Base-by-base conservation (phyloP, 2,797 vertebrate species). In the Garrulus glandarius region DNA sequence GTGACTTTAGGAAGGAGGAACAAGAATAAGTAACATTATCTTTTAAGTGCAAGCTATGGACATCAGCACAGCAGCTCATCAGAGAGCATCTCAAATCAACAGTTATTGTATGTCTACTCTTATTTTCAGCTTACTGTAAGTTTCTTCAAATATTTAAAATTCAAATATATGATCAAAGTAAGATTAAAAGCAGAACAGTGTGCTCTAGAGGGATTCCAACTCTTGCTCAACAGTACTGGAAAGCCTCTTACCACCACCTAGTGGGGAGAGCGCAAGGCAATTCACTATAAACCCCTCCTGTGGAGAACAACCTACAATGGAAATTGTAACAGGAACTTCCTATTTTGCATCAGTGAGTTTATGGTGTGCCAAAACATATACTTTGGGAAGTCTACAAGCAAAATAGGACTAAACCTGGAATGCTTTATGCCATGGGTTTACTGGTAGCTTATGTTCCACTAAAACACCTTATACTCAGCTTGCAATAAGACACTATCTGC, bases 191-290 rank as follows among this genome's bases (percentile, higher is more conserved):
- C 47, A 65, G 47, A 84, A 27, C 23, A 41, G 9, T n/a, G 22
- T 36, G 39, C 36, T 37, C 55, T 37, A 63, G 29, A 72, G 17
- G 10, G 43, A 65, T 76, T 88, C 61, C 43, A 84, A 37, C 13
- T 29, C 39, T 32, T 32, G 37, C 49, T 70, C 4, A 37, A 16
- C 4, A 49, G 74, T 23, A 19, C 60, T 34, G 37, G 23, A 52
- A 94, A 72, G 85, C 70, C 55, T 46, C 79, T 55, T 88, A 91
- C 53, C 67, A 70, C 96, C 95, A 96, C 89, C 96, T 96, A 94
- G 95, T 68, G 92, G 96, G 30, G 44, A 96, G 13, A 94, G n/a
- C 0, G 0, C 30, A 20, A 68, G 15, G 36, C 29, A 36, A 50
- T 43, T 49, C 32, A 13, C 36, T 39, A 70, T 7, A 21, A 74